Percentiles rank a stretch among this genome's conserved stretches.
These are phyloP conservation scores for Ochotona curzoniae DNA, from an alignment of 2,113 vertebrate genomes.

Conservation along the genomic window DNA sequence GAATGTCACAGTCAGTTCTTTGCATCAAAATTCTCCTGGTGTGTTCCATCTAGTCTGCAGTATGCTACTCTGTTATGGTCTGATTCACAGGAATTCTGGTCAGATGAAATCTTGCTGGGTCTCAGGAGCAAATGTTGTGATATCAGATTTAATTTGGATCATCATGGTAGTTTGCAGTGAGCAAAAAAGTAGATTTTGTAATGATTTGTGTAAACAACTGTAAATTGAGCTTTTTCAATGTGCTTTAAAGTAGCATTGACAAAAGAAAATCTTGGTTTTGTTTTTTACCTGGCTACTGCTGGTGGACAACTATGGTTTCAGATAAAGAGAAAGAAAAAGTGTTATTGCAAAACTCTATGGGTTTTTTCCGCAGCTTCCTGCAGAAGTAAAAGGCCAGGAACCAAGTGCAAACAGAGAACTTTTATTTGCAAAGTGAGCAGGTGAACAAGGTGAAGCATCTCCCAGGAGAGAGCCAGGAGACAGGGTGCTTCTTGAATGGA, in stretches of 20 bases:
- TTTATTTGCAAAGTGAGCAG: too few relatives aligned
- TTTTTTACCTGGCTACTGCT: not conserved
- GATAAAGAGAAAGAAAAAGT: too few relatives aligned
- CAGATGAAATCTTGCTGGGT: not conserved
- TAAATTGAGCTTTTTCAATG: slow-evolving; percentile 36
- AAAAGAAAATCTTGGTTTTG: not conserved
- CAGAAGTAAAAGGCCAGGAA: too few relatives aligned
- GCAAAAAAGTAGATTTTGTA: not conserved
- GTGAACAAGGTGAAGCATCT: too few relatives aligned
- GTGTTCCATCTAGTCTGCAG: not conserved
- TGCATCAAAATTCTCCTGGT: not conserved
- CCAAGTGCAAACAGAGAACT: too few relatives aligned
- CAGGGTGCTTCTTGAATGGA: too few relatives aligned
- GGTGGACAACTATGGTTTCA: not conserved
- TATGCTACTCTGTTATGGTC: not conserved
- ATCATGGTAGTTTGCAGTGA: not conserved
- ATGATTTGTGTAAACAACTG: not conserved
- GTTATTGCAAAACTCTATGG: too few relatives aligned
- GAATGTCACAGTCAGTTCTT: not conserved
- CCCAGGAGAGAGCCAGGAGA: too few relatives aligned
- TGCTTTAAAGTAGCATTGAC: slow-evolving; percentile 19
- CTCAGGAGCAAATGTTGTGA: not conserved
- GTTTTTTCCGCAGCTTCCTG: too few relatives aligned
- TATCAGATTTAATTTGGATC: slow-evolving; percentile 12
- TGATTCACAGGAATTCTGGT: not conserved